Conservation (phyloP, 2,888 invertebrate genomes). For the Thalpophila matura region DNA sequence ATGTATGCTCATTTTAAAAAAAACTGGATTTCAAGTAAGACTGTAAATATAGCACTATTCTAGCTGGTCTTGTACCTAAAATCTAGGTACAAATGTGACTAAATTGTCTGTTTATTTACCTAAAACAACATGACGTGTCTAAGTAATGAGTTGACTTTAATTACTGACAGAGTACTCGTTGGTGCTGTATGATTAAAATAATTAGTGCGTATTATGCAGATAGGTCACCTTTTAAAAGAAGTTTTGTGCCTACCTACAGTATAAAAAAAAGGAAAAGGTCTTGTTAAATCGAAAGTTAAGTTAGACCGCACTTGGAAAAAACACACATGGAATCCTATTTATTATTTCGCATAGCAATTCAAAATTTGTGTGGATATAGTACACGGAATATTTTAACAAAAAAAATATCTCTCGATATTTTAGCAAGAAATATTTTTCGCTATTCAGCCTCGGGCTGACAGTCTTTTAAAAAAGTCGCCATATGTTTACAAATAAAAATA, state of each 20-base stretch:
- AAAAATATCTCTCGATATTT: no score
- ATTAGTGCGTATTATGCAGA: conserved; percentile 3
- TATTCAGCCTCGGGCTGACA: no score
- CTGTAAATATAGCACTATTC: neutral
- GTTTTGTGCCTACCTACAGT: neutral
- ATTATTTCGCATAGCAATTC: no score
- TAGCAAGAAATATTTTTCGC: no score
- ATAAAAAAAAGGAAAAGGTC: no score
- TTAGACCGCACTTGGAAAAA: no score
- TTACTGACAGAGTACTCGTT: conserved; percentile 2
- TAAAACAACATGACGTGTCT: conserved; percentile 7
- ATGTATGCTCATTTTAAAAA: conserved; percentile 8
- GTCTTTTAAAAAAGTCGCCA: neutral
- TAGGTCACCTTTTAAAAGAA: neutral
- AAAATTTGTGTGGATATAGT: no score
- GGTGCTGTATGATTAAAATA: neutral
- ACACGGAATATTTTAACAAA: no score
- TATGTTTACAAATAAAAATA: neutral
- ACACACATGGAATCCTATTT: no score
- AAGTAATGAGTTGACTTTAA: conserved; percentile 31
- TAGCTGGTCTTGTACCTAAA: neutral
- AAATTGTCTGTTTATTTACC: neutral
- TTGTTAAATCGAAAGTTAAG: no score
- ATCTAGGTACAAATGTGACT: conserved; percentile 10
- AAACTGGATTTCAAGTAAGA: neutral